A percentile compares a stretch with the other conserved stretches of the same genome.
These are phyloP conservation scores for Euproctis similis DNA, from an alignment of 2,888 invertebrate genomes.

Conservation along the genomic window DNA sequence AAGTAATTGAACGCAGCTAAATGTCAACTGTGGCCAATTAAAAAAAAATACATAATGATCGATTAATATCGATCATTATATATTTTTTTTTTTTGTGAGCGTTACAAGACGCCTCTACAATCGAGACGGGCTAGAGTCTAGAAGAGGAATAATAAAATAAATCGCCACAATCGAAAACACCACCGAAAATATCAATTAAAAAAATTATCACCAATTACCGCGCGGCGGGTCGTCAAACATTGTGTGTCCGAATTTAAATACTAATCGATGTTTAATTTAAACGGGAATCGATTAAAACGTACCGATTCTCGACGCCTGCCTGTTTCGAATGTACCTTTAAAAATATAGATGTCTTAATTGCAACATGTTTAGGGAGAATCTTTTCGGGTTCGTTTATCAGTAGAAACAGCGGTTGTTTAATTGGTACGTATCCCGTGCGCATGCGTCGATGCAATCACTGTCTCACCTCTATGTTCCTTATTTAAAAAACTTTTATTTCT, in stretches of 20 bases:
- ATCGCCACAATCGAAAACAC: slow-evolving; percentile 27
- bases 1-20: slow-evolving; percentile 34
- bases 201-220: slow-evolving; percentile 57
- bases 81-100: no score
- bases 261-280: slow-evolving; percentile 47
- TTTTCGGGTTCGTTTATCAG: slow-evolving; percentile 31
- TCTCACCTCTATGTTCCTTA: slow-evolving; percentile 60
- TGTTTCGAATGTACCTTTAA: slow-evolving; percentile 47
- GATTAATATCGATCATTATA: slow-evolving; percentile 7
- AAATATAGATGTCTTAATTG: slow-evolving; percentile 63
- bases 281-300: slow-evolving; percentile 50
- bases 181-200: slow-evolving; percentile 50
- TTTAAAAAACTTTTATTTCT: slow-evolving; percentile 27
- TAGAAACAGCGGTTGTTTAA: slow-evolving; percentile 50
- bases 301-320: slow-evolving; percentile 39
- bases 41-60: slow-evolving; percentile 29
- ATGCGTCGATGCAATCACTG: slow-evolving; percentile 55
- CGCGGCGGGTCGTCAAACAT: slow-evolving; percentile 51
- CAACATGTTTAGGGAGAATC: slow-evolving; percentile 32
- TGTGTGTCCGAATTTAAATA: slow-evolving; percentile 54
- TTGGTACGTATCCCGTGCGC: slow-evolving; percentile 62
- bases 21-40: slow-evolving; percentile 39
- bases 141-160: slow-evolving; percentile 28
- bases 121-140: no score
- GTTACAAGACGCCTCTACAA: slow-evolving; percentile 16